Evolutionary conservation across 2,113 vertebrate species (phyloP), one percentile per base, ranked within the genome.

Genomic region (Nerophis ophidion): DNA sequence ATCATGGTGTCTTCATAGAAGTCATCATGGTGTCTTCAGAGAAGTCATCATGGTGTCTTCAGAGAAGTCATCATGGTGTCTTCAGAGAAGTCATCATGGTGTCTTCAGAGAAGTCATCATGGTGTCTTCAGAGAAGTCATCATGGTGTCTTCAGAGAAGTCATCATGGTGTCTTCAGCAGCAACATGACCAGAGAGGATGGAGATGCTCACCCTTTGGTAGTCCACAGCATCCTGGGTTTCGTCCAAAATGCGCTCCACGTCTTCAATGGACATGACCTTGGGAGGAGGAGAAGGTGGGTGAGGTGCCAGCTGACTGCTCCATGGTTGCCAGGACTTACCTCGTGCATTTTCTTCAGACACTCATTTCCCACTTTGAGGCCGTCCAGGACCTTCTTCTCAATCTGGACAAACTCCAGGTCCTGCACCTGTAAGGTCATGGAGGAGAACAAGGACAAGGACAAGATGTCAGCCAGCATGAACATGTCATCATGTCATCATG

Each of bases 281-380:
- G 13, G 3, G 8, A 0, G 10, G 35, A 12, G 17, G 12, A 54
- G 3, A 54, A 7, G 52, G 12, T 54, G 9, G 16, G 15, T 42
- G 12, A 7, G 8, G 36, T 5, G 1, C 6, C 8, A 3, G 8
- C 36, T 33, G 19, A 60, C 6, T 7, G 1, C 14, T n/a, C 34
- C 11, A 38, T 4, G n/a, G 17, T 10, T 10, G 1, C 19, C 15
- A 3, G 13, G 7, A 12, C 64, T 0, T 14, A 98, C 97, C 95
- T 99, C 93, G 10, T 98, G 96, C 97, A 99, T 98, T 79, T 94
- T 98, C 77, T 94, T 93, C 77, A 99, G 90, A 79, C 96, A 97
- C 1, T 96, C 93, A 0, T 98, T 99, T 69, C 97, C 97, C 0
- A 94, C 76, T 79, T 94, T 94, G 70, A 99, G 65, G 0, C 97